Conservation (phyloP, 2,113 vertebrate genomes). For the Euleptes europaea region DNA sequence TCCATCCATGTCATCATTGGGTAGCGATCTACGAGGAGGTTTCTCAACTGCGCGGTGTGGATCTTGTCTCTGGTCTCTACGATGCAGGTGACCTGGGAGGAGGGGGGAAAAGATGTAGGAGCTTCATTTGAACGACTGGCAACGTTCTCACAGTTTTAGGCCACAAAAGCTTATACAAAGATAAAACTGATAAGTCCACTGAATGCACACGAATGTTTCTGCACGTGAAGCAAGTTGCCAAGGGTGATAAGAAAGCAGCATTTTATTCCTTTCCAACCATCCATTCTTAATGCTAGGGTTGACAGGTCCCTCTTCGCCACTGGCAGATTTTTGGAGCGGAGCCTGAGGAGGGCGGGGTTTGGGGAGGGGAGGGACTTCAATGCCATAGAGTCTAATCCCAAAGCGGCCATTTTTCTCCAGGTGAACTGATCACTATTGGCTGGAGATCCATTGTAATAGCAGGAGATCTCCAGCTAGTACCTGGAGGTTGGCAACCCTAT, state of each 20-base stretch:
- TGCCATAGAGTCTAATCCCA: no score
- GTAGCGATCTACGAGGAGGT: conserved; percentile 80
- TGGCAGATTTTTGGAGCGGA: no score
- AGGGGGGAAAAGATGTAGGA: conserved; percentile 46
- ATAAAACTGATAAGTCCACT: neutral
- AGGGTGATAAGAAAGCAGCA: neutral
- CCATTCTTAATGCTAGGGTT: no score
- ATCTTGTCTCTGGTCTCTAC: conserved; percentile 86
- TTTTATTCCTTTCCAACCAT: no score
- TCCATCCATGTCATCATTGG: conserved; percentile 81
- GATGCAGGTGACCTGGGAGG: conserved; percentile 83
- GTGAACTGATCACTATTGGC: no score
- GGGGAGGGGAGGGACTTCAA: no score
- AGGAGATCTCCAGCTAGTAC: no score
- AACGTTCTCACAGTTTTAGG: conserved; percentile 7
- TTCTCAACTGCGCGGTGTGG: conserved; percentile 81
- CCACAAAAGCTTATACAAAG: neutral
- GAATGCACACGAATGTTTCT: neutral
- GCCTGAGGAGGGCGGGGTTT: no score
- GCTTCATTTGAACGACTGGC: conserved; percentile 20
- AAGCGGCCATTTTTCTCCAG: no score
- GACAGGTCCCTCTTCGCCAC: no score
- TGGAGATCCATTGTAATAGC: no score
- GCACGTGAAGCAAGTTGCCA: neutral
- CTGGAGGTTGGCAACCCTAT: no score